phyloP scores from a whole-genome alignment of 92 coral and sea anemone genomes.

The Porites lobata region DNA sequence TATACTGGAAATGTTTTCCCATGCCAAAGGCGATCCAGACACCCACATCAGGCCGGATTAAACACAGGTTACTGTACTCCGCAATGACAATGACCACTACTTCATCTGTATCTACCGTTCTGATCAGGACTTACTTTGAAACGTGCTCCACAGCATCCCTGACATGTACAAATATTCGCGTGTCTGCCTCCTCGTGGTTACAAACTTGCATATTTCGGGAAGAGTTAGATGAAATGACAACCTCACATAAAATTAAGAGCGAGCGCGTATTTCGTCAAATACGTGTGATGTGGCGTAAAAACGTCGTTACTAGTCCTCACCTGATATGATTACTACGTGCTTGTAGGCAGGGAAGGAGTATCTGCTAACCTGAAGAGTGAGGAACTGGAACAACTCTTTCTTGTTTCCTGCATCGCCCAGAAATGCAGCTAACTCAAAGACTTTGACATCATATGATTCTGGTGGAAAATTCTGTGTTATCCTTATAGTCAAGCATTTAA shows the following conservation, averaged over 20 bases:
- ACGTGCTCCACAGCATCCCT: background rate
- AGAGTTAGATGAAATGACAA: background rate
- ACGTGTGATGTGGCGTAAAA: background rate
- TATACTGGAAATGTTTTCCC: conserved; percentile 4
- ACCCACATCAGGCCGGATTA: background rate
- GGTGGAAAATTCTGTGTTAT: conserved; percentile 11
- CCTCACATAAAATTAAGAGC: background rate
- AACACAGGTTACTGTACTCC: conserved; percentile 4
- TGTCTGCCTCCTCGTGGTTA: background rate
- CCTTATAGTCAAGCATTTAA: conserved; percentile 19
- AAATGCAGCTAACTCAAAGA: conserved; percentile 53
- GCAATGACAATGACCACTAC: background rate
- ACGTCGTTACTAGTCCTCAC: background rate
- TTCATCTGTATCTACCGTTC: background rate
- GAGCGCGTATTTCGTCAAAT: background rate
- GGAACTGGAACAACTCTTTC: conserved; percentile 52
- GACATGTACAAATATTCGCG: background rate
- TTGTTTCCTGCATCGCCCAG: conserved; percentile 20
- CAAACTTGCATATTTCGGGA: background rate
- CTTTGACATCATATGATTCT: conserved; percentile 24
- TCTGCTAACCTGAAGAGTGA: conserved; percentile 31
- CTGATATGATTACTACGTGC: conserved; percentile 1
- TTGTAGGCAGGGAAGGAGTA: conserved; percentile 22
- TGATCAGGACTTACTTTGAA: background rate
- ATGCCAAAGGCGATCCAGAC: conserved; percentile 35